Conservation (phyloP, 2,113 vertebrate species). For the Lynx canadensis region DNA sequence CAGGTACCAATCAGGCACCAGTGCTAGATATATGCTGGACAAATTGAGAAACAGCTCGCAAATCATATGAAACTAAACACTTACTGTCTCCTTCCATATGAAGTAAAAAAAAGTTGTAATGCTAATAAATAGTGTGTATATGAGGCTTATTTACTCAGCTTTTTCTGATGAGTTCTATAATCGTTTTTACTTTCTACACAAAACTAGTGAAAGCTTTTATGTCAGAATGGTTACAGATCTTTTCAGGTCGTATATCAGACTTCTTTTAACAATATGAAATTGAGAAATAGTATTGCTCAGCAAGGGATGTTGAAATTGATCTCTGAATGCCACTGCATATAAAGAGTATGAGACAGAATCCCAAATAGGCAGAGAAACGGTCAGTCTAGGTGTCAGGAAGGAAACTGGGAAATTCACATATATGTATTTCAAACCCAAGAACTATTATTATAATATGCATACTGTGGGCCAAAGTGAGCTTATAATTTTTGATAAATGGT, state of each 20-base stretch:
- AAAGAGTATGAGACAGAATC: not conserved
- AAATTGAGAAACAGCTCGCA: not conserved
- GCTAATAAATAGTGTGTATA: slow-evolving; percentile 1
- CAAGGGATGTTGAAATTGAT: not conserved
- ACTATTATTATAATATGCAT: not conserved
- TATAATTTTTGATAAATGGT: not conserved
- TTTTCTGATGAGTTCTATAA: not conserved
- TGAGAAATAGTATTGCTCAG: not conserved
- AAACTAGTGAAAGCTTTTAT: not conserved
- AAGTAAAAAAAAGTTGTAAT: slow-evolving; percentile 14
- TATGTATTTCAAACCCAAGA: not conserved
- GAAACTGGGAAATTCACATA: not conserved
- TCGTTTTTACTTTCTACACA: not conserved
- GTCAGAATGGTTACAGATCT: not conserved
- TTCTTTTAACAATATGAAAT: not conserved
- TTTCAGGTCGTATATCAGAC: not conserved
- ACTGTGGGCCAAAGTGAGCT: not conserved
- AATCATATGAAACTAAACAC: not conserved
- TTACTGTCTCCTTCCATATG: not conserved
- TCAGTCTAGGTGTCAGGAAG: not conserved
- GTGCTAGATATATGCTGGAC: not conserved
- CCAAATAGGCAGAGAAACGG: not conserved
- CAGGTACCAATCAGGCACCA: not conserved
- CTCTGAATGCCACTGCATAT: not conserved
- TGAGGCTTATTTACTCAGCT: not conserved